Evolutionary conservation across 2,113 vertebrate genomes (phyloP).

Genomic region (Ailuropoda melanoleuca): DNA sequence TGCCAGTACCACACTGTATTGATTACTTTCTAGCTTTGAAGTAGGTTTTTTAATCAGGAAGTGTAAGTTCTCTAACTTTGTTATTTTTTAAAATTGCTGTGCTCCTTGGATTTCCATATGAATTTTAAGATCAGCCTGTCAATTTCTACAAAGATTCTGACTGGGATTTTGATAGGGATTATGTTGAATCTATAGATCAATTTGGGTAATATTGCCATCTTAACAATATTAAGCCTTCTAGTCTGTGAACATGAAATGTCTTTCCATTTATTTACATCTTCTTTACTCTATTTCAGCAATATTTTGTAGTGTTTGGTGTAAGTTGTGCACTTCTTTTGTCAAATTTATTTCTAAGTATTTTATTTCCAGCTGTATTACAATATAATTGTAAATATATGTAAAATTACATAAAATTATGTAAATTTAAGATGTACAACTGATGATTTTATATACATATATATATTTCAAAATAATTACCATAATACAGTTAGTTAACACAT

Average conservation of each 20-base stretch:
- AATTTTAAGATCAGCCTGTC: neutral
- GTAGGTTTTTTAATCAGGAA: slow-evolving; percentile 22
- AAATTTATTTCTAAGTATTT: neutral
- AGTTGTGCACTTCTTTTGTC: neutral
- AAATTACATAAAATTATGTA: neutral
- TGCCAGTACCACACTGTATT: neutral
- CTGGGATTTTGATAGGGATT: neutral
- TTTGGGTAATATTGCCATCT: neutral
- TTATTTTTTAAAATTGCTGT: slow-evolving; percentile 12
- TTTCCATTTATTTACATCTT: slow-evolving; percentile 27
- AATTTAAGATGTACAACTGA: neutral
- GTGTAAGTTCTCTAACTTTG: neutral
- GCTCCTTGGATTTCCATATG: neutral
- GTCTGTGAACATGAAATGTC: neutral
- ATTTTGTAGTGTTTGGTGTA: neutral
- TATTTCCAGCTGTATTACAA: neutral
- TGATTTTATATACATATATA: neutral
- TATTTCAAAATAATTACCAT: neutral
- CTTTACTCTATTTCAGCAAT: slow-evolving; percentile 9
- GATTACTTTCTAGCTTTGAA: slow-evolving; percentile 14
- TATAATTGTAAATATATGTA: no score
- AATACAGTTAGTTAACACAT: neutral
- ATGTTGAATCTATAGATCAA: neutral
- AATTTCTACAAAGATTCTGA: neutral
- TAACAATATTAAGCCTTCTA: neutral